Conservation (phyloP, 2,797 vertebrate genomes). For the Urosaurus nigricauda region DNA sequence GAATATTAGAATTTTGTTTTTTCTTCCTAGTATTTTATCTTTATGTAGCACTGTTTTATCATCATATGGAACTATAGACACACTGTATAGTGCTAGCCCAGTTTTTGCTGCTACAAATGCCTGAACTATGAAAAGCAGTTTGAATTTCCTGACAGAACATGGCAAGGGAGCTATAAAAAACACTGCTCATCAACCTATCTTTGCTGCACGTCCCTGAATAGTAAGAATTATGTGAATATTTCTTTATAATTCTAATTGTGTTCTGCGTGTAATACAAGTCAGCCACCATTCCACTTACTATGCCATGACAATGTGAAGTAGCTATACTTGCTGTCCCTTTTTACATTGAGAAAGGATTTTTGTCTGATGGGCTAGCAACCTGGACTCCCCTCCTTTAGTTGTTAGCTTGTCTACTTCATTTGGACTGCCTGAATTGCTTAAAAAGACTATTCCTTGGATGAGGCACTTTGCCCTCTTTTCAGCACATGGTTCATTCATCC, state of each 20-base stretch:
- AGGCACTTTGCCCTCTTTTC: not conserved
- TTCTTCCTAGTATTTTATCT: not conserved
- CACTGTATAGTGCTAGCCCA: not conserved
- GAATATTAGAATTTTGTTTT: not conserved
- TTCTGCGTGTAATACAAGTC: not conserved
- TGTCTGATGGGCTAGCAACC: not conserved
- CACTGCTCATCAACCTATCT: not conserved
- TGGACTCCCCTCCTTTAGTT: not conserved
- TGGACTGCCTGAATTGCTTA: not conserved
- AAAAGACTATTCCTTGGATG: not conserved
- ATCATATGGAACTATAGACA: not conserved
- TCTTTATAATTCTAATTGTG: not conserved
- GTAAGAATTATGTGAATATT: not conserved
- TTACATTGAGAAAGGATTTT: not conserved
- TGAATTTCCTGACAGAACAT: not conserved
- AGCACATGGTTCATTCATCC: not conserved
- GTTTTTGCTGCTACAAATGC: not conserved
- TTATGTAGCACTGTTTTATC: not conserved
- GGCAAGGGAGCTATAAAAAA: not conserved
- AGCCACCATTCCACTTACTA: not conserved
- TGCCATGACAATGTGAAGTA: not conserved
- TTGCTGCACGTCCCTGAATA: not conserved
- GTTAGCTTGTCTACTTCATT: not conserved
- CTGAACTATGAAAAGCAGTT: not conserved
- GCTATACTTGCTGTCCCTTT: not conserved